Evolutionary conservation across 2,888 invertebrate species (phyloP), one percentile per base, ranked within the genome.

Genomic region (Podotricha telesiphe): DNA sequence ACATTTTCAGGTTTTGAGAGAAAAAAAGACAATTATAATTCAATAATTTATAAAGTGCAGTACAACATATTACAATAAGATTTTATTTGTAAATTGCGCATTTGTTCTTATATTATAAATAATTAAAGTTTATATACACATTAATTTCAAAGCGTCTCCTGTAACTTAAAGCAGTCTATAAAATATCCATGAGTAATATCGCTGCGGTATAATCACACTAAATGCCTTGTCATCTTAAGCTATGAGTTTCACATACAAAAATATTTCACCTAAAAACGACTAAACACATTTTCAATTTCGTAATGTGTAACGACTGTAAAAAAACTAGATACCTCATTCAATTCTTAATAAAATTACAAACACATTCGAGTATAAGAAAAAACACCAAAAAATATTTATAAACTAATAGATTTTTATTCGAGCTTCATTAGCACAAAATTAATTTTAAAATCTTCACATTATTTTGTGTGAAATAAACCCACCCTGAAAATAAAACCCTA

Each of bases 41-140:
- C 87, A 91, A 91, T 91, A 91, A 91, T 89, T 91, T 91, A 91
- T 90, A 86, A 86, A 89, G 90, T 91, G 90, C 88, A 83, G 81
- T 78, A 73, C 73, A 72, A 69, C 69, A 71, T 73, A 77, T 82
- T 90, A 91, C 88, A 90, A 71, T 86, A 88, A 87, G 83, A 82
- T 87, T 89, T 73, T 84, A 86, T 87, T 87, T 77, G 83, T 85
- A 84, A 85, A 86, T 86, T 87, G 86, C 87, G 86, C 85, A 84
- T 84, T 86, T 86, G 83, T 86, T 85, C 85, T 87, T 88, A 89
- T 85, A 85, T 87, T 86, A 87, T 89, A 78, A 78, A 81, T 82
- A 80, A 80, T 78, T 78, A 81, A 80, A 80, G 77, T 88, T 79
- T 88, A 89, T 91, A 88, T 91, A 90, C 85, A 88, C 79, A 88